Evolutionary conservation across 2,797 vertebrate species (phyloP).

Genomic region (Aplochiton taeniatus): DNA sequence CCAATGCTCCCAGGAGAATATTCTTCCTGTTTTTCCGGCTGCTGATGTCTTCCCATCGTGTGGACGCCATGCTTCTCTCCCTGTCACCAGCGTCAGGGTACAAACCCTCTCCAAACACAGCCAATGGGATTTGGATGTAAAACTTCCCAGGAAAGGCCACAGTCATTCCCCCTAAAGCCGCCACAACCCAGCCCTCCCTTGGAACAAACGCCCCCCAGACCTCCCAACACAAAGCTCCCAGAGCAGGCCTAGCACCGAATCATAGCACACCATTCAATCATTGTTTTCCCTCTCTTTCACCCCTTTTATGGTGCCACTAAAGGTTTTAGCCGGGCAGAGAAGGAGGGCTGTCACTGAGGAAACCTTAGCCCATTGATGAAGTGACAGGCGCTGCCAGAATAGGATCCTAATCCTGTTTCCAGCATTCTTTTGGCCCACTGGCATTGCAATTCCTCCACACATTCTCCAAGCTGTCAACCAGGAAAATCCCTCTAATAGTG

Average conservation of each 20-base stretch:
- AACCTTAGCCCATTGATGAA: conserved; percentile 90
- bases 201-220: conserved; percentile 63
- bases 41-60: conserved; percentile 24
- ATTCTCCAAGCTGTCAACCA: conserved; percentile 86
- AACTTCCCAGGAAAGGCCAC: conserved; percentile 47
- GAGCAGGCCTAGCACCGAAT: conserved; percentile 73
- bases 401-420: conserved; percentile 97
- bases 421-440: conserved; percentile 87
- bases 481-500: conserved; percentile 89
- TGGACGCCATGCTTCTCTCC: conserved; percentile 41
- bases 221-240: conserved; percentile 73
- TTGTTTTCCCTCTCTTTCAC: conserved; percentile 70
- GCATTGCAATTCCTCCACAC: conserved; percentile 82
- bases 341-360: conserved; percentile 87
- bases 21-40: conserved; percentile 40
- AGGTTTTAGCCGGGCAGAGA: conserved; percentile 71
- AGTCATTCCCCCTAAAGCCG: conserved; percentile 34
- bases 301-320: conserved; percentile 74
- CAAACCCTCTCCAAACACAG: conserved; percentile 50
- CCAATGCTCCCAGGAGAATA: too few species aligned
- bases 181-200: conserved; percentile 57
- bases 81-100: conserved; percentile 51
- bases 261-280: conserved; percentile 80
- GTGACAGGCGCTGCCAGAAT: conserved; percentile 93
- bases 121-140: conserved; percentile 64